Conservation (phyloP, 53 echinoderm and acorn worm species). For the Paelopatides confundens region DNA sequence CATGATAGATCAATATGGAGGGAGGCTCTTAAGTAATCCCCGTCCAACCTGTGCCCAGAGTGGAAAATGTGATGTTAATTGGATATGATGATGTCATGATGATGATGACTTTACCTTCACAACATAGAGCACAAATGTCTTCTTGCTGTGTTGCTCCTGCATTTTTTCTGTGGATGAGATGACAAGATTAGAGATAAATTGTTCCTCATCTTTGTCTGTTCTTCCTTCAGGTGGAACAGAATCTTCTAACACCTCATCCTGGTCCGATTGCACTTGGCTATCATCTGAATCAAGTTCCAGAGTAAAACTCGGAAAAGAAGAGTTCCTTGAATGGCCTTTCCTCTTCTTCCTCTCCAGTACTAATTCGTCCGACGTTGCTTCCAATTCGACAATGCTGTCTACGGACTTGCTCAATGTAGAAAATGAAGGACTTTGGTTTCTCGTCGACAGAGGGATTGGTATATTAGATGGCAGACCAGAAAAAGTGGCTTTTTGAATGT, state of each 20-base stretch:
- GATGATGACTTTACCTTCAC: slow-evolving; percentile 20
- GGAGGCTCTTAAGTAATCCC: too few relatives aligned
- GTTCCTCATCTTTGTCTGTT: background rate
- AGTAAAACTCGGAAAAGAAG: background rate
- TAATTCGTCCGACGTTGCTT: background rate
- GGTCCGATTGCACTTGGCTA: background rate
- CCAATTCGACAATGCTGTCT: background rate
- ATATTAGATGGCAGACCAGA: background rate
- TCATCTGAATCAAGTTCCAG: background rate
- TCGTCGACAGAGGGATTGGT: background rate
- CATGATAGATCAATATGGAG: too few relatives aligned
- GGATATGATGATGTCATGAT: too few relatives aligned
- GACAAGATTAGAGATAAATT: slow-evolving; percentile 4
- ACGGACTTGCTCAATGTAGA: slow-evolving; percentile 9
- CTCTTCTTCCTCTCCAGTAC: background rate
- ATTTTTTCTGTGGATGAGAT: slow-evolving; percentile 32
- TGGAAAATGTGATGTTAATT: too few relatives aligned
- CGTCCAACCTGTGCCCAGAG: too few relatives aligned
- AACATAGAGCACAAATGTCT: slow-evolving; percentile 30
- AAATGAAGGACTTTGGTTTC: background rate
- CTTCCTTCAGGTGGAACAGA: background rate
- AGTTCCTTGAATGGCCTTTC: slow-evolving; percentile 22
- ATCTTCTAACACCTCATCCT: background rate
- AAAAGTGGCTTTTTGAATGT: background rate
- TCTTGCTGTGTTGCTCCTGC: slow-evolving; percentile 28